phyloP scores from a whole-genome alignment of 2,888 invertebrate species.

The Ochlodes sylvanus region DNA sequence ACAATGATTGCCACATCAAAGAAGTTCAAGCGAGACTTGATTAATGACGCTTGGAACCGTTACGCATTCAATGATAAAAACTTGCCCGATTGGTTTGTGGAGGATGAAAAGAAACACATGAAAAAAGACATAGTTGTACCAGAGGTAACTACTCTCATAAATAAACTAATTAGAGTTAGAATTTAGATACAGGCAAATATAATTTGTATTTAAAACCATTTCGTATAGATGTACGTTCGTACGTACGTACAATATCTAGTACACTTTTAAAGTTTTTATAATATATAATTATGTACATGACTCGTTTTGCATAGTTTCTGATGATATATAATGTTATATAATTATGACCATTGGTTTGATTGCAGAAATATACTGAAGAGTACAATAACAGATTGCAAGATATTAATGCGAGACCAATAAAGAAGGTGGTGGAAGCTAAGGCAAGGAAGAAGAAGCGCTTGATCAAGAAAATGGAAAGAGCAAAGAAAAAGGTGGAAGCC shows the following conservation, averaged over 20 bases:
- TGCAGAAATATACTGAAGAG: constrained; percentile 91
- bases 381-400: constrained; percentile 93
- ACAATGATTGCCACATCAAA: constrained; percentile 95
- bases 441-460: constrained; percentile 98
- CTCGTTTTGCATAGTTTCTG: no score
- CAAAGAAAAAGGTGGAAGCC: constrained; percentile 97
- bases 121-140: constrained; percentile 93
- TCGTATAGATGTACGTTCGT: no score
- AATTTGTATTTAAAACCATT: no score
- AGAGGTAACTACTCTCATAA: constrained; percentile 77
- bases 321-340: no score
- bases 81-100: constrained; percentile 97
- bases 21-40: constrained; percentile 95
- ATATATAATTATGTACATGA: no score
- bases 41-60: constrained; percentile 96
- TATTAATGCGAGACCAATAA: constrained; percentile 97
- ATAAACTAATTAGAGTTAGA: no score
- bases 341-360: no score
- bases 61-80: constrained; percentile 96
- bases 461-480: constrained; percentile 93
- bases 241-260: no score
- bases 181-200: no score
- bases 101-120: constrained; percentile 97
- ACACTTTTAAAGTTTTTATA: no score
- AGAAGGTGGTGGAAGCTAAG: constrained; percentile 99